Evolutionary conservation across 2,113 vertebrate species (phyloP).

Genomic region (Dicerorhinus sumatrensis): DNA sequence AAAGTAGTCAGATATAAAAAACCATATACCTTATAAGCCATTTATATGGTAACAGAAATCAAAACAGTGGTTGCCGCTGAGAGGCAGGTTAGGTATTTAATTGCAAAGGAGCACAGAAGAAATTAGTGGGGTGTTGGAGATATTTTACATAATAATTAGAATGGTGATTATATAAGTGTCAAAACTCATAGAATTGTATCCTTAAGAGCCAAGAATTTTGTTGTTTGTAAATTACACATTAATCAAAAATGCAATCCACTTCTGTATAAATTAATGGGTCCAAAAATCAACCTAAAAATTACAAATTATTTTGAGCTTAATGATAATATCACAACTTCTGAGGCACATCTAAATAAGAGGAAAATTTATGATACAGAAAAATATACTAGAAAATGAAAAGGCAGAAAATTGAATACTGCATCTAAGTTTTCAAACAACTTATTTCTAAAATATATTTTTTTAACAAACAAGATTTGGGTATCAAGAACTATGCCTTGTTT

Average conservation of each 20-base stretch:
- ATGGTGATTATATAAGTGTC: not conserved
- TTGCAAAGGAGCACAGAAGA: not conserved
- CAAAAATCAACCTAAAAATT: not conserved
- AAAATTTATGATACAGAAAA: not conserved
- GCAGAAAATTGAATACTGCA: not conserved
- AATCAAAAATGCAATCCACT: not conserved
- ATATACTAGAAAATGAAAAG: not conserved
- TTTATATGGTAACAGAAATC: not conserved
- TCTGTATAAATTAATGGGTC: not conserved
- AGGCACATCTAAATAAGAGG: not conserved
- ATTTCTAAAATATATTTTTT: not conserved
- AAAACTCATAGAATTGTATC: not conserved
- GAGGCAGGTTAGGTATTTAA: not conserved
- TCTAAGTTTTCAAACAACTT: not conserved
- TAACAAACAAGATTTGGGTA: not conserved
- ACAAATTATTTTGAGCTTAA: not conserved
- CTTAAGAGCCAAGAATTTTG: not conserved
- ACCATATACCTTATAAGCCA: not conserved
- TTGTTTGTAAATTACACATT: not conserved
- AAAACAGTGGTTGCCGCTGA: not conserved
- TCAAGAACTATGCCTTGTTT: not conserved
- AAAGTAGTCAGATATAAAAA: not conserved
- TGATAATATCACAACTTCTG: not conserved
- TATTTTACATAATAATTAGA: not conserved
- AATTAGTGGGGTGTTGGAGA: not conserved